A percentile compares a stretch with the other conserved stretches of the same genome.
Evolutionary conservation across 2,888 invertebrate species (phyloP).

Genomic region (Mythimna impura): DNA sequence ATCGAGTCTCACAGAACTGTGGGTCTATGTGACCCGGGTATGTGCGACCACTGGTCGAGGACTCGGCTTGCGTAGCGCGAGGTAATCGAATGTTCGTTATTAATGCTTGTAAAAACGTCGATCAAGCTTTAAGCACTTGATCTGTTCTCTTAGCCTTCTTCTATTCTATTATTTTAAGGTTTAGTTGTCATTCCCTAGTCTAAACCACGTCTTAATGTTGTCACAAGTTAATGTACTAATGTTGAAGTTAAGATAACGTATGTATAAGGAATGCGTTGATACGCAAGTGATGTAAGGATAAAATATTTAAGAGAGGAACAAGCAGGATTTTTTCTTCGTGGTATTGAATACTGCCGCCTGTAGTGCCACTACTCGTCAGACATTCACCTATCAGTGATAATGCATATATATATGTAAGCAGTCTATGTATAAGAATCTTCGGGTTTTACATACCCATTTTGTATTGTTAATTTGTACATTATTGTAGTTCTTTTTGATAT

Average conservation of each 20-base stretch:
- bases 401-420: neutral
- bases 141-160: slow-evolving; percentile 61
- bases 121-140: slow-evolving; percentile 60
- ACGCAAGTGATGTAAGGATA: slow-evolving; percentile 56
- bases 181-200: slow-evolving; percentile 63
- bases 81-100: slow-evolving; percentile 42
- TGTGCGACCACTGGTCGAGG: slow-evolving; percentile 16
- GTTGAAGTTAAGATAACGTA: slow-evolving; percentile 50
- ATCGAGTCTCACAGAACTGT: neutral
- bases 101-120: slow-evolving; percentile 57
- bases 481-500: slow-evolving; percentile 11
- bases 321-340: slow-evolving; percentile 41
- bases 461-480: slow-evolving; percentile 21
- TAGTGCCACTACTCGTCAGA: slow-evolving; percentile 39
- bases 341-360: slow-evolving; percentile 58
- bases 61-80: slow-evolving; percentile 24
- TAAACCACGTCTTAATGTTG: slow-evolving; percentile 61
- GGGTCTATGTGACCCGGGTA: neutral
- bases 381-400: slow-evolving; percentile 31
- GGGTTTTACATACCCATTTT: slow-evolving; percentile 9
- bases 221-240: slow-evolving; percentile 54
- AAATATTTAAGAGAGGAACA: slow-evolving; percentile 43
- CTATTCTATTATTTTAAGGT: slow-evolving; percentile 52
- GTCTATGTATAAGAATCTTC: slow-evolving; percentile 15
- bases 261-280: slow-evolving; percentile 43